Percentiles rank a stretch among this genome's conserved stretches.
Conservation (phyloP, 1,140 invertebrate genomes). For the Drosophila nebulosa region DNA sequence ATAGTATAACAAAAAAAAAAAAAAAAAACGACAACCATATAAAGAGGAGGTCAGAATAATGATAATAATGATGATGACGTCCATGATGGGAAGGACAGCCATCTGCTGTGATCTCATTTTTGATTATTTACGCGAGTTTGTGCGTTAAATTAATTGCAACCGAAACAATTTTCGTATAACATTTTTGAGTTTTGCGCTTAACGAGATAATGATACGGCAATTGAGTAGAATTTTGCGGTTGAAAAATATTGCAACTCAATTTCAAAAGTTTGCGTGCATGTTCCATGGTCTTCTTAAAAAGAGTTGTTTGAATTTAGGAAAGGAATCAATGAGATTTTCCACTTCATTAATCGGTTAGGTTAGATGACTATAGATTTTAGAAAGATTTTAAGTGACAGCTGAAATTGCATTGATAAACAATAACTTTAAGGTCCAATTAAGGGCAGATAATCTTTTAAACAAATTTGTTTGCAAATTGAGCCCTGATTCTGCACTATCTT, state of each 20-base stretch:
- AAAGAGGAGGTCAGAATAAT: background rate
- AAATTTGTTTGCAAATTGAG: too few relatives aligned
- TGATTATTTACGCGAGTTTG: constrained; percentile 73
- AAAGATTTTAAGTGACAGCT: too few relatives aligned
- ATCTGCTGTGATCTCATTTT: constrained; percentile 65
- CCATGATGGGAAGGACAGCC: background rate
- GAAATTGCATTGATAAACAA: too few relatives aligned
- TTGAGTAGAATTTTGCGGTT: background rate
- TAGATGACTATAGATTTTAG: too few relatives aligned
- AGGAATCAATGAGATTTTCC: too few relatives aligned
- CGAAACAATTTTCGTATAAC: constrained; percentile 31
- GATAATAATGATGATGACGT: background rate
- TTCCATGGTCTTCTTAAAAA: background rate
- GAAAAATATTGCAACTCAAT: constrained; percentile 33
- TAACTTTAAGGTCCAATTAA: too few relatives aligned
- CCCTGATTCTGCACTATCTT: too few relatives aligned
- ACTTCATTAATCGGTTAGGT: too few relatives aligned
- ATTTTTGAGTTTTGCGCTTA: constrained; percentile 10
- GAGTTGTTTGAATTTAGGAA: background rate
- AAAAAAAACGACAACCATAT: background rate
- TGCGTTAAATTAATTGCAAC: constrained; percentile 65
- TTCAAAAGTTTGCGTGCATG: background rate
- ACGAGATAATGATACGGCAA: background rate
- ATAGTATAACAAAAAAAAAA: background rate
- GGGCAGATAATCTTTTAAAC: too few relatives aligned